Evolutionary conservation across 2,888 invertebrate genomes (phyloP).

Genomic region (Mesoligia furuncula): DNA sequence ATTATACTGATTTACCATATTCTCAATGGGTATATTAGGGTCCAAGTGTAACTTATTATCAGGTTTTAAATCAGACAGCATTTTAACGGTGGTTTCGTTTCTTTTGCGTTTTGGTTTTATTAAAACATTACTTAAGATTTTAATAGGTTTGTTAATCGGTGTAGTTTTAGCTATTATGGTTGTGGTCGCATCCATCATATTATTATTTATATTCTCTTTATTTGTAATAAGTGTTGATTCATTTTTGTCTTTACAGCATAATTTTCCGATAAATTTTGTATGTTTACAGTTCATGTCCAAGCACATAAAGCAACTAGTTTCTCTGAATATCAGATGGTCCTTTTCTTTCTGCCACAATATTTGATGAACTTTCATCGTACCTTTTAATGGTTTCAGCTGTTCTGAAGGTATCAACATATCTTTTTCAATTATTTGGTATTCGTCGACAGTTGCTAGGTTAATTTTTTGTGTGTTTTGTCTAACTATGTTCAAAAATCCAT

Average conservation of each 20-base stretch:
- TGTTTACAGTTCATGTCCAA: conserved; percentile 6
- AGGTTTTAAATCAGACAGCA: conserved; percentile 13
- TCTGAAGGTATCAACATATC: conserved; percentile 21
- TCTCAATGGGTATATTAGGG: conserved; percentile 1
- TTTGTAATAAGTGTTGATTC: background rate
- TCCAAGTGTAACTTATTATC: conserved; percentile 10
- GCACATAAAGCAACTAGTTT: conserved; percentile 12
- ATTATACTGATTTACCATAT: conserved; percentile 6
- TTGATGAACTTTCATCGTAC: conserved; percentile 21
- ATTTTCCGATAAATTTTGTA: conserved; percentile 6
- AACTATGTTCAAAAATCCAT: background rate
- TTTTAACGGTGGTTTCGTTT: conserved; percentile 2
- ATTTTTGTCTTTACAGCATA: conserved; percentile 4
- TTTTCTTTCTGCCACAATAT: conserved; percentile 12
- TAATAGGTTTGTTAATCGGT: background rate
- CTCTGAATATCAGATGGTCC: conserved; percentile 9
- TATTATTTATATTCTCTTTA: background rate
- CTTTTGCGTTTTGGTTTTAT: conserved; percentile 7
- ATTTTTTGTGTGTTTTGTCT: conserved; percentile 9
- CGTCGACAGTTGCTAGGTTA: conserved; percentile 1
- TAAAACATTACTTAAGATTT: conserved; percentile 8
- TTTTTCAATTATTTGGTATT: conserved; percentile 24
- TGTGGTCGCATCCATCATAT: background rate
- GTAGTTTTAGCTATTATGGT: background rate
- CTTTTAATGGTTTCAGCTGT: conserved; percentile 16